Base-by-base conservation (phyloP, 2,797 vertebrate genomes). In the Hippopotamyrus pictus region DNA sequence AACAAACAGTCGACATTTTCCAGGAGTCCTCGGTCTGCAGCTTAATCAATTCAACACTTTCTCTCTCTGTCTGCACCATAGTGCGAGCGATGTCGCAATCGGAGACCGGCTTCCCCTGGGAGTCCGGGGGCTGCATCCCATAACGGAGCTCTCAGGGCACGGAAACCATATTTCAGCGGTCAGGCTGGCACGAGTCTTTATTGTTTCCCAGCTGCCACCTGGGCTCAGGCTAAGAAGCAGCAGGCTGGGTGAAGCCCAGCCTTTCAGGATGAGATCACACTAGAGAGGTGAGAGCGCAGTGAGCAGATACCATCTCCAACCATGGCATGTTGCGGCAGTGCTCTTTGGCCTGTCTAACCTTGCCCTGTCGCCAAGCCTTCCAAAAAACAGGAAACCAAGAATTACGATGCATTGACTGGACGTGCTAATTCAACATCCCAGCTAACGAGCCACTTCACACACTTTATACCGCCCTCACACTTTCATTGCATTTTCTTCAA, bases 21-120 rank as follows among this genome's bases (percentile, higher is more conserved):
- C 85, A 86, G 29, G 50, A 54, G 85, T 57, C 9, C 85, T 57
- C 17, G 12, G 14, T 86, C 5, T 37, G 82, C 29, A 37, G 85
- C 50, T 86, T 86, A 57, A 54, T 86, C 41, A 57, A 85, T 85
- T 85, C 82, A 85, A 50, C 82, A 51, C 22, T 85, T 3, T 41
- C 29, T 33, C 84, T 57, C 37, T 86, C 37, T 86, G 25, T 17
- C 25, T 3, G 22, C 85, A 86, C 17, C 22, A n/a, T n/a, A 57
- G 33, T 6, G 51, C 41, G 48, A 19, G 25, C 14, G 85, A 86
- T 57, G 22, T 37, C 51, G 22, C 25, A n/a, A 51, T 5, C 6
- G 22, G 29, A 57, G 48, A 6, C 51, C 6, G 17, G 25, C 33
- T 25, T 57, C 85, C 19, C 85, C 48, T 9, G 85, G 85, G 85